Evolutionary conservation across 2,888 invertebrate genomes (phyloP).

Genomic region (Cerastoderma edule): DNA sequence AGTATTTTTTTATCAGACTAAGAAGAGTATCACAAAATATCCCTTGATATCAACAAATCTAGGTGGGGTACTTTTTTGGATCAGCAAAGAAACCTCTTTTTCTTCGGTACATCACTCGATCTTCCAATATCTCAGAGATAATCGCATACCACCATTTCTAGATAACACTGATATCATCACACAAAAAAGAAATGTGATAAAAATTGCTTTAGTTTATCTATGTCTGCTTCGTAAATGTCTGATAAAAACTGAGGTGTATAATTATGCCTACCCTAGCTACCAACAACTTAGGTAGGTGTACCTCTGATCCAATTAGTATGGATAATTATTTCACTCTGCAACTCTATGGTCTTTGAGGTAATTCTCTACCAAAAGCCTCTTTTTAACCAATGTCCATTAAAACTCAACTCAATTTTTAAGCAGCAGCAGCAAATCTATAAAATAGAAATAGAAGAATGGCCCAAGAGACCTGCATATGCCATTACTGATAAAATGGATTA

Average conservation of each 20-base stretch:
- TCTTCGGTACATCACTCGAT: slow-evolving; percentile 47
- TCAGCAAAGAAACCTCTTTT: slow-evolving; percentile 49
- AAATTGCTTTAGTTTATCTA: slow-evolving; percentile 9
- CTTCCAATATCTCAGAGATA: slow-evolving; percentile 40
- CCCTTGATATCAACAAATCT: slow-evolving; percentile 54
- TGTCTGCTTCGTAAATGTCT: background rate
- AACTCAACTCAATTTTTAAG: no score
- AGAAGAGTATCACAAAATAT: slow-evolving; percentile 55
- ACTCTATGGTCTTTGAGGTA: no score
- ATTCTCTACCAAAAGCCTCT: no score
- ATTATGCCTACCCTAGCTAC: no score
- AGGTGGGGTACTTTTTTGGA: slow-evolving; percentile 64
- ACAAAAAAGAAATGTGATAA: slow-evolving; percentile 16
- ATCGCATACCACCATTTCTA: slow-evolving; percentile 44
- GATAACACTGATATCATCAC: slow-evolving; percentile 23
- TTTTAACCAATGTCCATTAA: no score
- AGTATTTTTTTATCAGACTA: slow-evolving; percentile 58
- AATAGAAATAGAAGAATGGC: no score
- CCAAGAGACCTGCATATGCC: no score
- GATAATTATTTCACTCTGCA: no score
- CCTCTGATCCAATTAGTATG: no score
- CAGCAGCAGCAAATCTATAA: no score
- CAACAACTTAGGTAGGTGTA: no score
- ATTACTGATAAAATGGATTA: no score
- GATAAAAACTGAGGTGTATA: slow-evolving; percentile 1